Evolutionary conservation across 1,140 invertebrate genomes (phyloP).

Genomic region (Philaenus spumarius): DNA sequence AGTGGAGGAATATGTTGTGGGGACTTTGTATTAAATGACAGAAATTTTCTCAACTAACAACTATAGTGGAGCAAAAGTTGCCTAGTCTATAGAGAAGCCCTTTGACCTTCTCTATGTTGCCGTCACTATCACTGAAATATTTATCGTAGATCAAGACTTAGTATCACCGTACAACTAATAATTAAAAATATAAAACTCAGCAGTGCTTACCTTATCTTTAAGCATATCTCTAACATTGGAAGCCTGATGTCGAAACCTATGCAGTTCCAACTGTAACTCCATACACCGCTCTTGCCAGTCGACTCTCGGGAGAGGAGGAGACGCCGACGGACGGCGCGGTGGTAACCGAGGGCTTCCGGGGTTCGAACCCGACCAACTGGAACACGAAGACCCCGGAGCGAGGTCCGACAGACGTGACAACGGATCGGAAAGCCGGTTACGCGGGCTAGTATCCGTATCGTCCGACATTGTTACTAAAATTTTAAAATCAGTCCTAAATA

Average conservation of each 20-base stretch:
- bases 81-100: too few species aligned
- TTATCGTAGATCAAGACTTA: too few species aligned
- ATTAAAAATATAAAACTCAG: too few species aligned
- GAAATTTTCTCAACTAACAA: too few species aligned
- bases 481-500: too few species aligned
- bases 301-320: slow-evolving; percentile 40
- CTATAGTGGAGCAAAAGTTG: too few species aligned
- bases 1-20: too few species aligned
- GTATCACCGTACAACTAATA: too few species aligned
- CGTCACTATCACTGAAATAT: too few species aligned
- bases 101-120: too few species aligned
- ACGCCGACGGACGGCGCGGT: slow-evolving; percentile 31
- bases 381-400: slow-evolving; percentile 14
- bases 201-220: slow-evolving; percentile 65
- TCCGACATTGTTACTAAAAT: slow-evolving; percentile 2
- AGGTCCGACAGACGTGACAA: slow-evolving; percentile 13
- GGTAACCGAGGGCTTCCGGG: slow-evolving; percentile 15
- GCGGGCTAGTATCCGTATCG: background rate
- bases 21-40: too few species aligned
- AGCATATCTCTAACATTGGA: slow-evolving; percentile 78
- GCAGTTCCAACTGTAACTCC: slow-evolving; percentile 72
- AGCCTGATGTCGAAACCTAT: slow-evolving; percentile 72
- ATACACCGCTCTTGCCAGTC: slow-evolving; percentile 82
- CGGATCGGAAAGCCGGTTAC: slow-evolving; percentile 8
- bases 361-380: slow-evolving; percentile 6